Percentiles rank a stretch among this genome's conserved stretches.
phyloP scores from a whole-genome alignment of 2,888 invertebrate species.

The Lutraria lutraria region DNA sequence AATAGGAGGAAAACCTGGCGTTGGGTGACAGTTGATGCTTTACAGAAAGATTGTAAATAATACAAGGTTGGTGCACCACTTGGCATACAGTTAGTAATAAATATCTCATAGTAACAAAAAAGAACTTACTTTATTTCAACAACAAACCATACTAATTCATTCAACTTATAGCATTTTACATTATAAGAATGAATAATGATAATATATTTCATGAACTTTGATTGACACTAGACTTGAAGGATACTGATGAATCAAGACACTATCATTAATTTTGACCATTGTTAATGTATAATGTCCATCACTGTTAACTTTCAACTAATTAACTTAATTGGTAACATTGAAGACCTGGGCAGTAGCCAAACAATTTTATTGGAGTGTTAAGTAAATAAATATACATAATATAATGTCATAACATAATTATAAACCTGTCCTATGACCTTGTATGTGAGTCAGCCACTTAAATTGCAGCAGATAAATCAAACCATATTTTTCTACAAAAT shows the following conservation, averaged over 20 bases:
- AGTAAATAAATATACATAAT: too few species aligned
- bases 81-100: neutral
- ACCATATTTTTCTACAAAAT: too few species aligned
- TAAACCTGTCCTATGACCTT: too few species aligned
- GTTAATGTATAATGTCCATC: neutral
- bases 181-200: neutral
- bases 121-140: neutral
- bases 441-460: too few species aligned
- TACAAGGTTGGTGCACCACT: neutral
- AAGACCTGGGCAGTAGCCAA: too few species aligned
- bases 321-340: neutral
- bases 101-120: neutral
- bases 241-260: conserved; percentile 1
- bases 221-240: conserved; percentile 19
- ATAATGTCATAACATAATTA: too few species aligned
- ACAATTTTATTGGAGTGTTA: too few species aligned
- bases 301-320: neutral
- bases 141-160: neutral
- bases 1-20: neutral
- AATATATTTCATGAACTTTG: conserved; percentile 9
- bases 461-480: too few species aligned
- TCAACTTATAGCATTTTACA: neutral
- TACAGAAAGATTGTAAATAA: neutral
- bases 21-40: neutral
- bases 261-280: conserved; percentile 15